Conservation (phyloP, 2,113 vertebrate genomes). For the Corapipo altera region DNA sequence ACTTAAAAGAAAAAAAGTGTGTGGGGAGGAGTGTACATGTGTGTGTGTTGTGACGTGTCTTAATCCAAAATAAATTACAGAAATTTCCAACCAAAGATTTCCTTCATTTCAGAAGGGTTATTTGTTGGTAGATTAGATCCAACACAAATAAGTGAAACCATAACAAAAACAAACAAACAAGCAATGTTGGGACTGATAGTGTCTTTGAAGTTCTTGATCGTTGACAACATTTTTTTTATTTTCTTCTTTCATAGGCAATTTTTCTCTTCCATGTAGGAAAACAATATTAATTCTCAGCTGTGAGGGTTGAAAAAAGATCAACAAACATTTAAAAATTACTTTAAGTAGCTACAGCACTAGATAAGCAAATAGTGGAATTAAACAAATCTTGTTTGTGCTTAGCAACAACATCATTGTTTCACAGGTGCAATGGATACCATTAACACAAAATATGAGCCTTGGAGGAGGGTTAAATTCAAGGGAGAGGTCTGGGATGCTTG, state of each 20-base stretch:
- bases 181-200: neutral
- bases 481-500: neutral
- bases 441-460: neutral
- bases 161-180: neutral
- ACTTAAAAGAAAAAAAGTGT: neutral
- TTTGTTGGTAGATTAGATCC: neutral
- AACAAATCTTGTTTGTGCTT: neutral
- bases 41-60: neutral
- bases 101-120: neutral
- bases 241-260: neutral
- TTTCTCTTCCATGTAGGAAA: neutral
- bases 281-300: neutral
- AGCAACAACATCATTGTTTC: neutral
- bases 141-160: neutral
- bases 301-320: neutral
- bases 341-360: neutral
- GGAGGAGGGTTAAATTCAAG: neutral
- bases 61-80: neutral
- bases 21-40: no score
- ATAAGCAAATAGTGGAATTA: neutral
- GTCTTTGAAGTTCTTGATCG: neutral
- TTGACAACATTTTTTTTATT: accelerated
- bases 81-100: neutral
- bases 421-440: neutral
- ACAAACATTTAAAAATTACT: neutral